Conservation (phyloP, 2,797 vertebrate species). For the Rhincodon typus region DNA sequence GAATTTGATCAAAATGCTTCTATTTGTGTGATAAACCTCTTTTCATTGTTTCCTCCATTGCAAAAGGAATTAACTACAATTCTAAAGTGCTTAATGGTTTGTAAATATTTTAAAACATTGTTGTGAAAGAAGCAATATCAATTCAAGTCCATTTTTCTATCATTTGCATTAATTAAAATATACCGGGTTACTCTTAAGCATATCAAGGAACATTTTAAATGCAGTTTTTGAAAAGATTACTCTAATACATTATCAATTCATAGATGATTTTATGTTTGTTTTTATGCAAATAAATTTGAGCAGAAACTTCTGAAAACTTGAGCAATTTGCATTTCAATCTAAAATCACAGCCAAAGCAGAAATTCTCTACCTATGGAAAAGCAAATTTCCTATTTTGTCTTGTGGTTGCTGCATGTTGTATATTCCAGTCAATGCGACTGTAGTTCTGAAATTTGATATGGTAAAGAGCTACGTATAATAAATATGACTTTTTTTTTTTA, state of each 20-base stretch:
- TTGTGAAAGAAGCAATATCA: neutral
- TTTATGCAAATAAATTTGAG: neutral
- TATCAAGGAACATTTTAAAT: neutral
- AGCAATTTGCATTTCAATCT: neutral
- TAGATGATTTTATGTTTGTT: no score
- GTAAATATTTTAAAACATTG: neutral
- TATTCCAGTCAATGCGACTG: neutral
- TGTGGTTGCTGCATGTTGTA: neutral
- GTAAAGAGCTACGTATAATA: neutral
- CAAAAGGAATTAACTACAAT: neutral
- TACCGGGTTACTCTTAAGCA: neutral
- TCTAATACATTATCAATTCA: neutral
- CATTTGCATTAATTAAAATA: neutral
- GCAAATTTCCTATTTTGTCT: neutral
- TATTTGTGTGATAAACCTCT: neutral
- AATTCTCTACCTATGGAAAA: neutral
- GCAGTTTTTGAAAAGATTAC: neutral
- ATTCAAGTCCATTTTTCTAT: no score
- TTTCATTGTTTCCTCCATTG: neutral
- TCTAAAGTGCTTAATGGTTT: neutral
- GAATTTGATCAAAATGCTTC: neutral
- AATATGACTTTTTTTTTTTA: neutral
- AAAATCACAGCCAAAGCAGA: neutral
- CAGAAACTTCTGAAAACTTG: neutral
- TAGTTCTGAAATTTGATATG: neutral